Conservation (phyloP, 2,888 invertebrate genomes). For the Junonia oenone region DNA sequence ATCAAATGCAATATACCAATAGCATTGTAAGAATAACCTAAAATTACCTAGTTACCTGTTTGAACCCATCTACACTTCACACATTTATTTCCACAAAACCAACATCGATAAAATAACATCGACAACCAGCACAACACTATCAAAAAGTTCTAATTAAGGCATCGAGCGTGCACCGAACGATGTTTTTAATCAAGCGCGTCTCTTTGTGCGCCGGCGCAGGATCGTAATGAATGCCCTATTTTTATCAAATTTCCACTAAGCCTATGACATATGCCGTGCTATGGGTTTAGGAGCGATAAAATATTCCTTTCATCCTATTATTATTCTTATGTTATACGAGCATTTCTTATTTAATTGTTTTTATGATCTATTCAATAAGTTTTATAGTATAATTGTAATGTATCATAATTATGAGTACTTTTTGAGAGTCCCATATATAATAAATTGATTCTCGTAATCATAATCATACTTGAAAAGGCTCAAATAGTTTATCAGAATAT, state of each 20-base stretch:
- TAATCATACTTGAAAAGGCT: too few relatives aligned
- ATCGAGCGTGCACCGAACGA: slow-evolving; percentile 72
- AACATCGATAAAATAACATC: slow-evolving; percentile 19
- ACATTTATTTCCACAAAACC: too few relatives aligned
- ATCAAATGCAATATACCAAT: too few relatives aligned
- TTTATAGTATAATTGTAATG: too few relatives aligned
- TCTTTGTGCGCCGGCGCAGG: slow-evolving; percentile 33
- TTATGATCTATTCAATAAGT: neutral
- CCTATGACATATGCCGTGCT: slow-evolving; percentile 26
- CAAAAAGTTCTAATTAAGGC: slow-evolving; percentile 71
- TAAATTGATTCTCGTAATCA: too few relatives aligned
- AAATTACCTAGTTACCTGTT: too few relatives aligned
- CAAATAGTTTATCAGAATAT: too few relatives aligned
- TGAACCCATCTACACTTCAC: too few relatives aligned
- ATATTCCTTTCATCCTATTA: slow-evolving; percentile 26
- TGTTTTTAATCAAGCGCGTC: slow-evolving; percentile 72
- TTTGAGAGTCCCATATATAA: too few relatives aligned
- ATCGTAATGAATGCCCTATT: slow-evolving; percentile 28
- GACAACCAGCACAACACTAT: slow-evolving; percentile 40
- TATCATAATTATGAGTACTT: too few relatives aligned
- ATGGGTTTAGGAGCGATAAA: slow-evolving; percentile 27
- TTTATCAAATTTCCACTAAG: slow-evolving; percentile 29
- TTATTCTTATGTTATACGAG: slow-evolving; percentile 19
- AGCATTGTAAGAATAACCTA: too few relatives aligned
- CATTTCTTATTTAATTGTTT: slow-evolving; percentile 11